phyloP scores from a whole-genome alignment of 2,797 vertebrate species.

The Manis javanica region DNA sequence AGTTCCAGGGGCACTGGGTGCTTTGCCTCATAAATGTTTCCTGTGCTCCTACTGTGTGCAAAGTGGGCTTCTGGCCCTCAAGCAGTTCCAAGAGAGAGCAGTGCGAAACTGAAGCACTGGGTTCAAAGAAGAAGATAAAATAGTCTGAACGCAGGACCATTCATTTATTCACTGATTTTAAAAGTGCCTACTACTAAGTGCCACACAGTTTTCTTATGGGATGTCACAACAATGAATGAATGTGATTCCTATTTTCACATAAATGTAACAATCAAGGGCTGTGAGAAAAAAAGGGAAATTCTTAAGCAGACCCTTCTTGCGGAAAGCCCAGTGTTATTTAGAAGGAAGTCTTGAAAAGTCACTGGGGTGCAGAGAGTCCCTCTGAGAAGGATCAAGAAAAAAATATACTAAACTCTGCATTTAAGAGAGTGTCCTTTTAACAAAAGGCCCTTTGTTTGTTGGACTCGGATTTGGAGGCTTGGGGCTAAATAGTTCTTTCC shows the following conservation, averaged over 20 bases:
- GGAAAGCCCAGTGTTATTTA: background rate
- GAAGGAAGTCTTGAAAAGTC: background rate
- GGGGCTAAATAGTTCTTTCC: background rate
- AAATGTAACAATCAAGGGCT: background rate
- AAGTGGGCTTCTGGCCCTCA: background rate
- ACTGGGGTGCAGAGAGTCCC: background rate
- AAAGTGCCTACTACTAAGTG: background rate
- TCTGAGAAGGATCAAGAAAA: constrained; percentile 23
- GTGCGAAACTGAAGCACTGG: background rate
- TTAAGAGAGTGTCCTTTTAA: background rate
- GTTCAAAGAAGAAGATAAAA: background rate
- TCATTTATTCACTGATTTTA: background rate
- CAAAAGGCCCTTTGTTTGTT: background rate
- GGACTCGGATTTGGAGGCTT: background rate
- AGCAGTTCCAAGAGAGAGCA: background rate
- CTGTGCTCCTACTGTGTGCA: background rate
- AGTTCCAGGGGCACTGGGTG: background rate
- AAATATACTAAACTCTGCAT: background rate
- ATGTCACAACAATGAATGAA: background rate
- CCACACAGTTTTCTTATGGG: background rate
- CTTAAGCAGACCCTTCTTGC: background rate
- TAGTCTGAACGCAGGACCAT: background rate
- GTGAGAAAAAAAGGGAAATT: background rate
- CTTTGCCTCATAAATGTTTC: background rate
- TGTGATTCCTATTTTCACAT: background rate